phyloP scores from a whole-genome alignment of 2,888 invertebrate genomes.

The Caenorhabditis sp. region DNA sequence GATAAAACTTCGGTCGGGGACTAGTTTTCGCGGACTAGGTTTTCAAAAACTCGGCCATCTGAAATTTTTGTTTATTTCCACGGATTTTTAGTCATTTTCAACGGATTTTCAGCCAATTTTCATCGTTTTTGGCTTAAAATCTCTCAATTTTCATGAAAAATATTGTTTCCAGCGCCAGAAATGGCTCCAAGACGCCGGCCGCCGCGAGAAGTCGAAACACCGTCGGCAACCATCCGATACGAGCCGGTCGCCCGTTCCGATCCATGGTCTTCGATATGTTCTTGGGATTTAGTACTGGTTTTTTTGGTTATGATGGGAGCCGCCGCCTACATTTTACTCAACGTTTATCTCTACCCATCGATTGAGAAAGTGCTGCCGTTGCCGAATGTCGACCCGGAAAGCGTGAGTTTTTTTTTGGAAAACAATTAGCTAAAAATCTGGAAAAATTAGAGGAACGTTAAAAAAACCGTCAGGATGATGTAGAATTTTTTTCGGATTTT shows the following conservation, averaged over 20 bases:
- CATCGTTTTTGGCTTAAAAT: background rate
- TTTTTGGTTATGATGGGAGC: slow-evolving; percentile 31
- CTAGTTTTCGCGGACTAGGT: slow-evolving; percentile 12
- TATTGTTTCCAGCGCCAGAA: background rate
- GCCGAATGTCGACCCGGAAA: slow-evolving; percentile 47
- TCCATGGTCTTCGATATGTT: slow-evolving; percentile 22
- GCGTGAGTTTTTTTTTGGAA: no score
- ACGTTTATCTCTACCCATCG: slow-evolving; percentile 44
- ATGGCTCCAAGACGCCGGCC: slow-evolving; percentile 43
- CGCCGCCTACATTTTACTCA: slow-evolving; percentile 32
- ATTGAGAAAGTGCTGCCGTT: slow-evolving; percentile 52
- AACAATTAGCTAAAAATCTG: no score
- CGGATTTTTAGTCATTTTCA: slow-evolving; percentile 9
- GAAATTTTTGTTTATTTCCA: slow-evolving; percentile 2
- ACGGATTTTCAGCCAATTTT: slow-evolving; percentile 1
- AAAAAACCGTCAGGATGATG: no score
- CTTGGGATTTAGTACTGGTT: slow-evolving; percentile 38
- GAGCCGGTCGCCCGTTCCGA: slow-evolving; percentile 22
- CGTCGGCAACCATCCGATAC: slow-evolving; percentile 47
- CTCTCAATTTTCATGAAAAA: no score
- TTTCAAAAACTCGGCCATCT: slow-evolving; percentile 14
- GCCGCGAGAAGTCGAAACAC: slow-evolving; percentile 39
- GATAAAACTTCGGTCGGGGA: background rate
- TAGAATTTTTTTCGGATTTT: no score
- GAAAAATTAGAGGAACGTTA: no score